Conservation (phyloP, 1,140 invertebrate genomes). For the Cotesia vestalis region DNA sequence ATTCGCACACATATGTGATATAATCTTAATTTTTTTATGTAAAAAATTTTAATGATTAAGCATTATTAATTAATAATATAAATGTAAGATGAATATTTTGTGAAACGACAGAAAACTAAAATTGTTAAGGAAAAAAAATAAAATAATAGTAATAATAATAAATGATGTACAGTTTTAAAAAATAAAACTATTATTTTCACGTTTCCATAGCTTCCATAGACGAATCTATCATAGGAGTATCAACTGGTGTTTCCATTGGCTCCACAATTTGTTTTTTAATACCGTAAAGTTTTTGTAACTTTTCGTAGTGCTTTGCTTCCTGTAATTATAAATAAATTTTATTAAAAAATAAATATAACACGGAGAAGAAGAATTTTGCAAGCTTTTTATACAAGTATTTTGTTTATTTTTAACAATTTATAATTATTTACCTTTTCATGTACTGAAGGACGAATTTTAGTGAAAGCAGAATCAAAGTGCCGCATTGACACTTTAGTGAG, state of each 20-base stretch:
- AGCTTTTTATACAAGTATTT: too few relatives aligned
- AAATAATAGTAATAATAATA: conserved; percentile 4
- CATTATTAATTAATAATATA: not conserved
- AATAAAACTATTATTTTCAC: conserved; percentile 51
- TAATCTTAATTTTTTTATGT: conserved; percentile 13
- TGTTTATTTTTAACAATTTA: not conserved
- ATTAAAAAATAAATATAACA: conserved; percentile 12
- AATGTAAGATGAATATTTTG: conserved; percentile 19
- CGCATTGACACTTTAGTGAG: conserved; percentile 61
- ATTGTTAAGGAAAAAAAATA: conserved; percentile 3
- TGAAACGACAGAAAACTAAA: not conserved
- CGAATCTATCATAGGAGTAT: conserved; percentile 49
- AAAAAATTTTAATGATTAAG: conserved; percentile 24
- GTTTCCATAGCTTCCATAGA: conserved; percentile 63
- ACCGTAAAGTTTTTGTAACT: conserved; percentile 68
- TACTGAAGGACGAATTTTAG: conserved; percentile 83
- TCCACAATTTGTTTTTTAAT: conserved; percentile 51
- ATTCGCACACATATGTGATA: conserved; percentile 12
- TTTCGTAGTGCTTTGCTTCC: conserved; percentile 70
- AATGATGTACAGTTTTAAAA: conserved; percentile 63
- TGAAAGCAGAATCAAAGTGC: conserved; percentile 74
- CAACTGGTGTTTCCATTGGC: conserved; percentile 55
- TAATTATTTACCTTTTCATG: conserved; percentile 71
- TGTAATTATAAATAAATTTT: conserved; percentile 41
- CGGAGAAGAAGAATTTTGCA: too few relatives aligned